Conservation (phyloP, 1,140 invertebrate species). For the Centruroides vittatus region DNA sequence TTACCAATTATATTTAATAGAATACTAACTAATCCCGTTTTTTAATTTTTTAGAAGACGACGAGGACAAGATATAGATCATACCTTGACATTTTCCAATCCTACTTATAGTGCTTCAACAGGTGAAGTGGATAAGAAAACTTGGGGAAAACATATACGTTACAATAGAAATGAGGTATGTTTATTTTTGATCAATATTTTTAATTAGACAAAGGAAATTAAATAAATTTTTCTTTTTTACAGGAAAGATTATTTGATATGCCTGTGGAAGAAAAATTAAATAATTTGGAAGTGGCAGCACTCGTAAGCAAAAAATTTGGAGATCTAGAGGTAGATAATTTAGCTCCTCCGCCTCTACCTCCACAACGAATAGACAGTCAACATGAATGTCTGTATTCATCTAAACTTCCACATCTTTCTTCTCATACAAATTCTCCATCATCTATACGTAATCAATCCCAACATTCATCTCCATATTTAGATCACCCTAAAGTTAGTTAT, state of each 20-base stretch:
- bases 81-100: slow-evolving; percentile 58
- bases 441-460: not conserved
- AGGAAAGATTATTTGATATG: not conserved
- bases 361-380: slow-evolving; percentile 8
- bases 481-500: slow-evolving; percentile 3
- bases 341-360: not conserved
- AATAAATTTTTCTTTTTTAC: not conserved
- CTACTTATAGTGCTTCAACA: slow-evolving; percentile 54
- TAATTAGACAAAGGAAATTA: not conserved
- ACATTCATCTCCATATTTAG: not conserved
- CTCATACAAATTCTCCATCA: not conserved
- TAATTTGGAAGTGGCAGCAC: slow-evolving; percentile 19
- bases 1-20: no score
- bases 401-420: not conserved
- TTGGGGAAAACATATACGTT: slow-evolving; percentile 52
- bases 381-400: not conserved
- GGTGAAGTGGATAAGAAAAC: slow-evolving; percentile 43
- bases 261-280: slow-evolving; percentile 16
- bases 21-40: no score
- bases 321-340: slow-evolving; percentile 5
- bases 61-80: slow-evolving; percentile 41
- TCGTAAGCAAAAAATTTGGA: slow-evolving; percentile 17
- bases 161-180: slow-evolving; percentile 39
- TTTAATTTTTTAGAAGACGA: slow-evolving; percentile 32
- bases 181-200: no score